phyloP scores from a whole-genome alignment of 2,113 vertebrate genomes.

The Aptenodytes patagonicus region DNA sequence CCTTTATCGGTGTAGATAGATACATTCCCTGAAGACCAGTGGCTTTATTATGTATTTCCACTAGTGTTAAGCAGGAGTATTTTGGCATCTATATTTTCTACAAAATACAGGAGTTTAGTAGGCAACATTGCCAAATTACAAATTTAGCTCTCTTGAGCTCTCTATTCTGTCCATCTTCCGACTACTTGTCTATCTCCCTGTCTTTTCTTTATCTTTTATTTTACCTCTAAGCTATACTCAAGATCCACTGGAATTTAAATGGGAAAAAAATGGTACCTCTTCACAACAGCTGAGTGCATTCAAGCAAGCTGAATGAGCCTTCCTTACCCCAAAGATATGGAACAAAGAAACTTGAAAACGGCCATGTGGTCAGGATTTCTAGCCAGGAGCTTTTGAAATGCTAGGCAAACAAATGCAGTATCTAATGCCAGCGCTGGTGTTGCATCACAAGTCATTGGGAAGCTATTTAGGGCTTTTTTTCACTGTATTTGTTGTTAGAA shows the following conservation, averaged over 20 bases:
- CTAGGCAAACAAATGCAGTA: conserved; percentile 2
- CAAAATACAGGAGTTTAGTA: neutral
- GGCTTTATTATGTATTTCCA: neutral
- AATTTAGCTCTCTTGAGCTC: neutral
- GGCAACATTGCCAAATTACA: neutral
- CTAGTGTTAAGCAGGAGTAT: neutral
- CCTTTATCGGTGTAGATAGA: neutral
- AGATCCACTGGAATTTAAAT: neutral
- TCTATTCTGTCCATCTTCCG: neutral
- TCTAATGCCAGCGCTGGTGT: neutral
- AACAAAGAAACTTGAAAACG: conserved; percentile 25
- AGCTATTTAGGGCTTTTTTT: neutral
- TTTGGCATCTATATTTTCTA: neutral
- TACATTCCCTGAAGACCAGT: neutral
- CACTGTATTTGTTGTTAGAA: neutral
- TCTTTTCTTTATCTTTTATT: neutral
- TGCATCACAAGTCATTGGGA: conserved; percentile 3
- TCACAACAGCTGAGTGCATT: neutral
- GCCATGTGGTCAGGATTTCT: neutral
- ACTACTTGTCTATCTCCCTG: neutral
- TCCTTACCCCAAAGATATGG: neutral
- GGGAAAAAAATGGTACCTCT: neutral
- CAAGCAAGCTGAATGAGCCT: neutral
- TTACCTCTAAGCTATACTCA: neutral
- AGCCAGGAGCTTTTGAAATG: conserved; percentile 36